Evolutionary conservation across 2,888 invertebrate species (phyloP).

Genomic region (Beris chalybata): DNA sequence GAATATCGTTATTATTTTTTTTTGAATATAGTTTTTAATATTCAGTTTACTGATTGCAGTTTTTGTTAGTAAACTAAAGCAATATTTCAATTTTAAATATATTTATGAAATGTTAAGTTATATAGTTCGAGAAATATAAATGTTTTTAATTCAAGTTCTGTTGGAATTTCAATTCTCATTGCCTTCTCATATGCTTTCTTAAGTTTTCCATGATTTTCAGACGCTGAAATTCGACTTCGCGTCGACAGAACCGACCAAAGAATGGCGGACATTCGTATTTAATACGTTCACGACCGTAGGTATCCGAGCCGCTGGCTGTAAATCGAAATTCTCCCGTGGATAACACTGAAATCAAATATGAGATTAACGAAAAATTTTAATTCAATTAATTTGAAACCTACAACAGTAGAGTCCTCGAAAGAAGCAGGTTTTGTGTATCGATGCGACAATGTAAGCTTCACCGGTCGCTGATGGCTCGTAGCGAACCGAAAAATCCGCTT

Average conservation of each 20-base stretch:
- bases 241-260: constrained; percentile 60
- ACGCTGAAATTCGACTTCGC: constrained; percentile 59
- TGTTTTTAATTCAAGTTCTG: too few species aligned
- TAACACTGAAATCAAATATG: constrained; percentile 59
- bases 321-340: constrained; percentile 66
- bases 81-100: constrained; percentile 17
- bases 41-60: neutral
- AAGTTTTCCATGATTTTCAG: constrained; percentile 54
- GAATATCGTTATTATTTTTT: neutral
- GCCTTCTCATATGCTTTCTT: constrained; percentile 42
- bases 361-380: neutral
- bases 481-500: constrained; percentile 63
- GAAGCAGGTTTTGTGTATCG: constrained; percentile 67
- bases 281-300: constrained; percentile 62
- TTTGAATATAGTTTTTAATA: too few species aligned
- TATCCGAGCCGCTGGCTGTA: constrained; percentile 55
- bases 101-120: constrained; percentile 2
- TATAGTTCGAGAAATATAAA: constrained; percentile 34
- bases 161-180: too few species aligned
- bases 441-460: constrained; percentile 61
- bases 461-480: constrained; percentile 55
- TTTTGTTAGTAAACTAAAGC: neutral
- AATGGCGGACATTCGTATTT: constrained; percentile 67
- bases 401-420: constrained; percentile 61
- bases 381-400: constrained; percentile 52